Evolutionary conservation across 2,113 vertebrate genomes (phyloP).

Genomic region (Polypterus senegalus): DNA sequence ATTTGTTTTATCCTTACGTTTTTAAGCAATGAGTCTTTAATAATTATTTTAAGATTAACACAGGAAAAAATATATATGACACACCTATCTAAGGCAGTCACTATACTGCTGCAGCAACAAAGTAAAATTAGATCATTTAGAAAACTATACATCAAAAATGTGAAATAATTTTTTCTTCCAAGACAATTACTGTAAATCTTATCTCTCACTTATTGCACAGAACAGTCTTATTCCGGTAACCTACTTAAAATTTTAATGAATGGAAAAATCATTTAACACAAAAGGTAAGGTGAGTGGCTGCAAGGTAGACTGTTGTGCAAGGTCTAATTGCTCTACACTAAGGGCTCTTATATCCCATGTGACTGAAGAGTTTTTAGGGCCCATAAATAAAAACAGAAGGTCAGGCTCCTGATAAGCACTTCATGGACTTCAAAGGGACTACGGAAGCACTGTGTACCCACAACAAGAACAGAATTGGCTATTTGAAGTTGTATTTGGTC

Average conservation of each 20-base stretch:
- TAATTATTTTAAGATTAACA: too few species aligned
- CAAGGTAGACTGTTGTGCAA: neutral
- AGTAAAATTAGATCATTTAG: too few species aligned
- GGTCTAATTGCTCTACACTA: neutral
- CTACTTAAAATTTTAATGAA: neutral
- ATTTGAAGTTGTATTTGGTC: slow-evolving; percentile 10
- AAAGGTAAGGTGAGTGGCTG: neutral
- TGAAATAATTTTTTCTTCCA: too few species aligned
- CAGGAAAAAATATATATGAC: too few species aligned
- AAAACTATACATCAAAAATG: too few species aligned
- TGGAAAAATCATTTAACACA: slow-evolving; percentile 5
- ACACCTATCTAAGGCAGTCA: too few species aligned
- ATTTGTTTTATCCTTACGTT: too few species aligned
- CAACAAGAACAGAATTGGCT: neutral
- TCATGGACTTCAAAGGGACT: slow-evolving; percentile 3
- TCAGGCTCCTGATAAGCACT: neutral
- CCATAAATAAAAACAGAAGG: slow-evolving; percentile 6
- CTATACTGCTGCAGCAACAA: too few species aligned
- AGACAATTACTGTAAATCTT: neutral
- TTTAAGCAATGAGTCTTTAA: too few species aligned
- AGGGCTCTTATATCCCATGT: too few species aligned
- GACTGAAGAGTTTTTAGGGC: too few species aligned
- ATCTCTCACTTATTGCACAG: neutral
- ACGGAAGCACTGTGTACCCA: neutral
- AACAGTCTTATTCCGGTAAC: neutral